Evolutionary conservation across 2,797 vertebrate species (phyloP).

Genomic region (Rhabdophis nuchalis): DNA sequence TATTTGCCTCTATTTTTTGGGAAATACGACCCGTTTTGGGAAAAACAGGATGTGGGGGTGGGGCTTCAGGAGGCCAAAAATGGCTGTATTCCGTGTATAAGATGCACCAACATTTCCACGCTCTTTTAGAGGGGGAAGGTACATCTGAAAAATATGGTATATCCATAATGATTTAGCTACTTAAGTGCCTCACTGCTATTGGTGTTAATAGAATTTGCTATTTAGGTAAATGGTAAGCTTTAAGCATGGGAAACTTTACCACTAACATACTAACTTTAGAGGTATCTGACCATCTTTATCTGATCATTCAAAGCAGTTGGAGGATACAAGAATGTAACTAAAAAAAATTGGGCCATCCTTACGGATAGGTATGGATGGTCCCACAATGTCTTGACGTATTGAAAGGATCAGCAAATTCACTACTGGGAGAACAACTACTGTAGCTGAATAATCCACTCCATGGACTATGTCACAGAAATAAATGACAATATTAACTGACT

Average conservation of each 20-base stretch:
- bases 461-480: neutral
- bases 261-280: neutral
- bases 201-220: neutral
- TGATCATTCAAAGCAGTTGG: neutral
- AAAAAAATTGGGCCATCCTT: neutral
- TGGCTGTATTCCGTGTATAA: too few relatives aligned
- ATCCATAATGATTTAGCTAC: neutral
- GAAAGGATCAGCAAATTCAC: neutral
- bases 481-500: neutral
- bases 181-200: neutral
- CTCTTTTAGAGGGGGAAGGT: too few relatives aligned
- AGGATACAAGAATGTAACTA: neutral
- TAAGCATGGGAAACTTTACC: neutral
- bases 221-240: neutral
- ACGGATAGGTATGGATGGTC: neutral
- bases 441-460: neutral
- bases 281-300: neutral
- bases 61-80: too few relatives aligned
- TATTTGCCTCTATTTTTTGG: too few relatives aligned
- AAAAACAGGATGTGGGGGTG: too few relatives aligned
- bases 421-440: neutral
- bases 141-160: neutral
- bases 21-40: too few relatives aligned
- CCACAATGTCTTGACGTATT: neutral
- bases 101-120: too few relatives aligned